Base-by-base conservation (phyloP, 2,113 vertebrate species). In the Aldabrachelys gigantea region DNA sequence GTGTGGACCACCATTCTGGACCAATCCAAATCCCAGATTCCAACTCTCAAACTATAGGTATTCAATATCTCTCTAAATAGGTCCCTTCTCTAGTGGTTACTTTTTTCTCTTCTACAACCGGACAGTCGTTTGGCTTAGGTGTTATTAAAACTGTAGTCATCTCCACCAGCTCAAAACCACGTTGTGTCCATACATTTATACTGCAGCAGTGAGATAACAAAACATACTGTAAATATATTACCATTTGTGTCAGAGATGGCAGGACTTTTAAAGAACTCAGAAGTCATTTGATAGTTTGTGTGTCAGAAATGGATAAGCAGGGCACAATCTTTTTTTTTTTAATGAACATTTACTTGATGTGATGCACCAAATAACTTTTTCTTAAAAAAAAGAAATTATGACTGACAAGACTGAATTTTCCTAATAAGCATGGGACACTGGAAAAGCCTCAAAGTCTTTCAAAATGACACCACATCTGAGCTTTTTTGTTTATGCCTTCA, bases 1-100 rank as follows among this genome's bases (percentile, higher is more conserved):
- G 35, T 41, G 0, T 19, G 85, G 72, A 47, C 5, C 8, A 0
- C 17, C 76, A 76, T 19, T 82, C 86, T 72, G 44, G n/a, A 38
- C 84, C 84, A 38, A 44, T 35, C 82, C 89, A 85, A 91, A 93
- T 10, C 31, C 90, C 76, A 62, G 21, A 44, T 62, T 57, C 24
- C 38, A 56, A 44, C 13, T 56, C 90, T 25, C 54, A 91, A 86
- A 44, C 49, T 21, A 59, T n/a, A 72, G 65, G n/a, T 72, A 72
- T 38, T 38, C 65, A 72, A 38, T 38, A 22, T 38, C 35, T 72
- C n/a, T 38, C 35, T 72, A 72, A 72, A 38, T 31, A 72, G 65
- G 35, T 38, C n/a, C n/a, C 35, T 38, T 72, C n/a, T 38, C n/a
- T 1, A 80, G 22, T 38, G 72, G 27, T 69, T 62, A 24, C 19